phyloP scores from a whole-genome alignment of 2,113 vertebrate species.

The Falcunculus frontatus region DNA sequence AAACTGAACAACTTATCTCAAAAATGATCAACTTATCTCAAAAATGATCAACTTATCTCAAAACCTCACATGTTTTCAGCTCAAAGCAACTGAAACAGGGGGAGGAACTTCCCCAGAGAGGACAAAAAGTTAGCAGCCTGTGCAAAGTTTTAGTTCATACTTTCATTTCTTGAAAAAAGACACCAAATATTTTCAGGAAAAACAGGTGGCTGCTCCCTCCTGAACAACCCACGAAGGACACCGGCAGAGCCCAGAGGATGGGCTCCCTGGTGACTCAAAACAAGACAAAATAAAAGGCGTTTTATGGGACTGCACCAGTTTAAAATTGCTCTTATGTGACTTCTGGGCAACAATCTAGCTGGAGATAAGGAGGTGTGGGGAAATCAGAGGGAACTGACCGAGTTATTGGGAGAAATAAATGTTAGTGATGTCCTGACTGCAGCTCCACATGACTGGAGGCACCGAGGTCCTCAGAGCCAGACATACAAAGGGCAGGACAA shows the following conservation, averaged over 20 bases:
- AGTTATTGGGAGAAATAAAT: neutral
- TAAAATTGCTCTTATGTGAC: neutral
- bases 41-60: neutral
- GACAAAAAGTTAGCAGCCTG: accelerated
- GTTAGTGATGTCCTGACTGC: neutral
- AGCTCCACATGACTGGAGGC: neutral
- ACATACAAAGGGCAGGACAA: neutral
- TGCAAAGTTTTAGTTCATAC: neutral
- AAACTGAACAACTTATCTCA: neutral
- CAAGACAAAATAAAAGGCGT: neutral
- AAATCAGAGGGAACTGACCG: neutral
- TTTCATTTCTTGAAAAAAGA: neutral
- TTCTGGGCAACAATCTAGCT: accelerated
- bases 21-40: neutral
- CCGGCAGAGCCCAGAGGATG: accelerated
- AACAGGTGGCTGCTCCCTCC: neutral
- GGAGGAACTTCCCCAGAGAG: neutral
- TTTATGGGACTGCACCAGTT: neutral
- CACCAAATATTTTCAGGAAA: neutral
- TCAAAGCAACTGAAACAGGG: neutral
- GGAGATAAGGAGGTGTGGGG: neutral
- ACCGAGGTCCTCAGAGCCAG: accelerated
- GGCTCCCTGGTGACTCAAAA: accelerated
- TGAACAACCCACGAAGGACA: accelerated
- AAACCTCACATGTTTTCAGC: neutral